Evolutionary conservation across 2,113 vertebrate genomes (phyloP), one percentile per base, ranked within the genome.

Genomic region (Pleuronectes platessa): DNA sequence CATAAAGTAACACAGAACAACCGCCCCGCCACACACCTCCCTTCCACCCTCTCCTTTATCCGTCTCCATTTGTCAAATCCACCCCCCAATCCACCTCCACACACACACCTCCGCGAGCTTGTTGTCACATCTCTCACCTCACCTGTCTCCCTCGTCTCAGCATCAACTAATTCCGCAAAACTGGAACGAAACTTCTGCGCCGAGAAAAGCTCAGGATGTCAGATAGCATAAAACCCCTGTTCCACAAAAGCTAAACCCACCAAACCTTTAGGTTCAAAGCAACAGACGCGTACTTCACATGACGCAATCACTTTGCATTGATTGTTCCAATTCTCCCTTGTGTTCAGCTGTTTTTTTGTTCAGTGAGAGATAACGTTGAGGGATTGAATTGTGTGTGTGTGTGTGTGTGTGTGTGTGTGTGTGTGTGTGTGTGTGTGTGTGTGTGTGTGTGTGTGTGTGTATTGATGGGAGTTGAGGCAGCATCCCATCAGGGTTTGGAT

Each of bases 251-350:
- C 76, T 91, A 86, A 84, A 81, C 73, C 85, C 85, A 53, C 71
- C 63, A 88, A 69, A 66, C 73, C 71, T 81, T 85, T 54, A 81
- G 89, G 78, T 84, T 91, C 81, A 89, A 90, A 89, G 86, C 79
- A 87, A 74, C 64, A 84, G 84, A 80, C 83, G 14, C 83, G 14
- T 87, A 81, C 87, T 85, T 92, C 87, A 86, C 84, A 85, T 93
- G 90, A 92, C 56, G 90, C 89, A 93, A 93, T 74, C 72, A 68
- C 79, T 86, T 90, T 86, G 54, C 77, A 76, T 76, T 84, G 86
- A 88, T 89, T 90, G 82, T 87, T 84, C 76, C 77, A 83, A 85
- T 72, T 83, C 87, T 87, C 86, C 40, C 79, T 77, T 73, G 86
- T 78, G 78, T 90, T 88, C 76, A 71, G 61, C 68, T 87, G 82